Base-by-base conservation (phyloP, 2,888 invertebrate genomes). In the Nomada flava region DNA sequence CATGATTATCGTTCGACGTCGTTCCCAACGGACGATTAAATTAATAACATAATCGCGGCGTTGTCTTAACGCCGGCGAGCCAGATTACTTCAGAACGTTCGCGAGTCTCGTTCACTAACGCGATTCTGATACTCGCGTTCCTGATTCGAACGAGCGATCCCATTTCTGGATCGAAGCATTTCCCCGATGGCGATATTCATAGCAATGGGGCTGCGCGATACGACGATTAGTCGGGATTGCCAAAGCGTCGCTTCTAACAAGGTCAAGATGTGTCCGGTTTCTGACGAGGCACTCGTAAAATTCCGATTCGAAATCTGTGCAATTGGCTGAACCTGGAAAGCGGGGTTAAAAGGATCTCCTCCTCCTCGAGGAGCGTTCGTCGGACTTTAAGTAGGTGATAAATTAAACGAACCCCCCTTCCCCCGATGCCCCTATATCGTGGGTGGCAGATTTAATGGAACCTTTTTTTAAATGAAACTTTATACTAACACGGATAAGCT, bases 361-460 rank as follows among this genome's bases (percentile, higher is more conserved):
- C 55, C 69, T 70, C 62, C 36, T 36, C 73, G 72, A 47, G 62
- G 76, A 60, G 81, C 73, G 87, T 79, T 74, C 85, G 77, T 65
- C 70, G 81, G 78, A 86, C 84, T 90, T 90, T 90, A 91, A 91
- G 91, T 91, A 90, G 90, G 90, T 88, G 91, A 92, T 92, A 91
- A 92, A 92, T 92, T 92, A 91, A 92, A 91, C 86, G 91, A 87
- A 76, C 73, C 89, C 62, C 79, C 76, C 82, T 74, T 65, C 77
- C 69, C 75, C 71, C 78, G 83, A 82, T 81, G 72, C 82, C 82
- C 82, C 85, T 80, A 86, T 86, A 86, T 87, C 90, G 83, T 82
- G 83, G 86, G 79, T 83, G 79, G 85, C 82, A 83, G 88, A 89
- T 90, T 92, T 91, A 91, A 92, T 89, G 88, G 88, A 85, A 90